Evolutionary conservation across 2,113 vertebrate genomes (phyloP).

Genomic region (Cacatua alba): DNA sequence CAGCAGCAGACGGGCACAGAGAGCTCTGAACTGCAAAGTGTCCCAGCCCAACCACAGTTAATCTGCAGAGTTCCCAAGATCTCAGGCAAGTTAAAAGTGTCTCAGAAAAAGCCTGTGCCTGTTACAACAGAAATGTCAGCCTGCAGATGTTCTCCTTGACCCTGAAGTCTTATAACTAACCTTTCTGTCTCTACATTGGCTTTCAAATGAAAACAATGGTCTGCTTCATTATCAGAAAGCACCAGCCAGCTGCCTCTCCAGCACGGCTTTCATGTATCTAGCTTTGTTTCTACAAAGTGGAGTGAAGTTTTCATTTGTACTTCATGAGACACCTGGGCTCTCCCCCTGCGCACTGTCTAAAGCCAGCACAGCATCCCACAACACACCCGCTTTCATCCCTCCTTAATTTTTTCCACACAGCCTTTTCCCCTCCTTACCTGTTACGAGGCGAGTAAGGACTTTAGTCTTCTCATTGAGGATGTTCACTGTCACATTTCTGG

Average conservation of each 20-base stretch:
- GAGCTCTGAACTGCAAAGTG: not conserved
- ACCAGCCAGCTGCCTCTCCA: not conserved
- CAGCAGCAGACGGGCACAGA: not conserved
- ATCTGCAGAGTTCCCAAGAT: not conserved
- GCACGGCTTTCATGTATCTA: not conserved
- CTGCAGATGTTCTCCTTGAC: slow-evolving; percentile 34
- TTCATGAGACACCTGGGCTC: not conserved
- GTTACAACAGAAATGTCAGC: slow-evolving; percentile 44
- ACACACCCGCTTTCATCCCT: not conserved
- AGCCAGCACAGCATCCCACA: not conserved
- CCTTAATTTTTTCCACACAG: not conserved
- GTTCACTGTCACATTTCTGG: slow-evolving; percentile 95
- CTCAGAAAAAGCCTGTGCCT: slow-evolving; percentile 19
- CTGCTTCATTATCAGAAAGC: not conserved
- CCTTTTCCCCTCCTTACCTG: slow-evolving; percentile 82
- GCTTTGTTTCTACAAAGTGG: not conserved
- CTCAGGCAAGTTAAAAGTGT: not conserved
- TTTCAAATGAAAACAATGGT: slow-evolving; percentile 1
- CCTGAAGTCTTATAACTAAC: slow-evolving; percentile 28
- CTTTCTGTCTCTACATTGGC: slow-evolving; percentile 5
- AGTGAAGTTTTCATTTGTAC: not conserved
- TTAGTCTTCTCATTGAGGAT: slow-evolving; percentile 92
- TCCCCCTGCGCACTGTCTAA: not conserved
- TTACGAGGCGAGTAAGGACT: slow-evolving; percentile 91
- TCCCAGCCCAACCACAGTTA: not conserved